Percentiles rank a stretch among this genome's conserved stretches.
Evolutionary conservation across 2,797 vertebrate genomes (phyloP).

Genomic region (Sebastolobus altivelis): DNA sequence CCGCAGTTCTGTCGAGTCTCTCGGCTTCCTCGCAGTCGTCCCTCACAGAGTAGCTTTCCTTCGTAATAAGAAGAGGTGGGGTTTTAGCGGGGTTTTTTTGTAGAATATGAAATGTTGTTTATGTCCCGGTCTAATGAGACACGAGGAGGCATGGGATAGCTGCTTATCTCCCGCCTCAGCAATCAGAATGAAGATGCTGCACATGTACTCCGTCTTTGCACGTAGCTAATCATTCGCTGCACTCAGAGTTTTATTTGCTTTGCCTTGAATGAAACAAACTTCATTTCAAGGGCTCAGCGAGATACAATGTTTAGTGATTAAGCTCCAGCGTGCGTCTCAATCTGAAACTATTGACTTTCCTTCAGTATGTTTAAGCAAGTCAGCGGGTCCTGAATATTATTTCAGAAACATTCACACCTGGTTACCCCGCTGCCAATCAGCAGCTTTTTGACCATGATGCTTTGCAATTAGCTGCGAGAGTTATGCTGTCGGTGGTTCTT

Average conservation of each 20-base stretch:
- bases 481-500: conserved; percentile 3
- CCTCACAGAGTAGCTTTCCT: conserved; percentile 23
- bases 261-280: conserved; percentile 49
- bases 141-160: conserved; percentile 38
- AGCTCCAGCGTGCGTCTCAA: conserved; percentile 41
- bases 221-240: conserved; percentile 33
- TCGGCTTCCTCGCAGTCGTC: conserved; percentile 18
- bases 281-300: conserved; percentile 54
- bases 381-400: conserved; percentile 43
- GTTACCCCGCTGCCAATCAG: conserved; percentile 21
- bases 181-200: conserved; percentile 25
- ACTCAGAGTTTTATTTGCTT: conserved; percentile 40
- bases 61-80: conserved; percentile 38
- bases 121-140: conserved; percentile 60
- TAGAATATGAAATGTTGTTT: conserved; percentile 58
- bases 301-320: conserved; percentile 58
- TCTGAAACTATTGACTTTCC: conserved; percentile 45
- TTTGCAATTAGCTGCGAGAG: conserved; percentile 38
- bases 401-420: conserved; percentile 51
- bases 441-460: conserved; percentile 21
- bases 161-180: conserved; percentile 47
- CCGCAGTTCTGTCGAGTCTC: conserved; percentile 16
- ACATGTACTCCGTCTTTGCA: conserved; percentile 15
- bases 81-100: conserved; percentile 9
- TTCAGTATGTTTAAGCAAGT: conserved; percentile 33